Conservation (phyloP, 2,113 vertebrate genomes). For the Paradisaea rubra region DNA sequence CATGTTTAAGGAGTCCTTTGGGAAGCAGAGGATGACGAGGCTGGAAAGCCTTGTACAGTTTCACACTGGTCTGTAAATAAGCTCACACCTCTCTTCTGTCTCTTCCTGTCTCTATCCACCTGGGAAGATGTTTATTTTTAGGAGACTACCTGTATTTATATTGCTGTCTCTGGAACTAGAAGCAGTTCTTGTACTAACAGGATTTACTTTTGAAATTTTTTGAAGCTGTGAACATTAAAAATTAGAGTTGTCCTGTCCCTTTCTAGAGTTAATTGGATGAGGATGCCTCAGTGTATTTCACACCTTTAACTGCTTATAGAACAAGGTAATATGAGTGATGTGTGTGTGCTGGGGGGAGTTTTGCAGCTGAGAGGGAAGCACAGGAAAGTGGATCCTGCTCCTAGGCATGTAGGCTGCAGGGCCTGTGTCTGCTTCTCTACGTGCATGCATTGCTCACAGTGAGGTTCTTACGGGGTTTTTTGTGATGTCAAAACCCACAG, state of each 20-base stretch:
- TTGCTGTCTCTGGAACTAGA: neutral
- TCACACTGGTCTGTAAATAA: neutral
- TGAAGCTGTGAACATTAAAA: neutral
- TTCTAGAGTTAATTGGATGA: neutral
- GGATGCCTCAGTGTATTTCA: neutral
- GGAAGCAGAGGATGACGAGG: neutral
- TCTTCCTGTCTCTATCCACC: neutral
- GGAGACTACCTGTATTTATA: neutral
- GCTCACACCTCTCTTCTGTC: neutral
- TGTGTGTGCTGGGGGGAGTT: neutral
- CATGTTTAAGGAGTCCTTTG: neutral
- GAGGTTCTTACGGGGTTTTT: neutral
- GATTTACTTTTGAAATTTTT: neutral
- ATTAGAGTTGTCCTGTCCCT: neutral
- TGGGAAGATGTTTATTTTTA: neutral
- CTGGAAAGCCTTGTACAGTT: neutral
- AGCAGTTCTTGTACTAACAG: neutral
- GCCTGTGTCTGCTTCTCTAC: fast-evolving
- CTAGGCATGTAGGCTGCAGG: neutral
- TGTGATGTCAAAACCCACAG: neutral
- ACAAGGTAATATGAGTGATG: no score
- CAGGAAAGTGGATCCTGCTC: neutral
- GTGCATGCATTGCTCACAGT: neutral
- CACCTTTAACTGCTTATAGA: neutral
- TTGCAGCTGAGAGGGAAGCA: neutral